Evolutionary conservation across 2,888 invertebrate species (phyloP), one percentile per base, ranked within the genome.

Genomic region (Napeogenes inachia): DNA sequence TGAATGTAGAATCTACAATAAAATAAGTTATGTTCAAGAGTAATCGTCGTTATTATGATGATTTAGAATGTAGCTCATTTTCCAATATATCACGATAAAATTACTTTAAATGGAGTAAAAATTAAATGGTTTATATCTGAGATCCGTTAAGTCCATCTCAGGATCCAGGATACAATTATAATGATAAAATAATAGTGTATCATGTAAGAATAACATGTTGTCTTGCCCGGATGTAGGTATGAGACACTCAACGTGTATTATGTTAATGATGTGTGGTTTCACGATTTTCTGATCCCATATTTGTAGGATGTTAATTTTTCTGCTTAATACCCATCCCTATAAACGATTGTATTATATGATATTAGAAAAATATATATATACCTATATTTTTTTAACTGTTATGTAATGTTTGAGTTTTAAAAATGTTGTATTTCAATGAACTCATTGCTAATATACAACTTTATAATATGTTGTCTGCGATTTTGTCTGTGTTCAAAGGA

Each of bases 181-280:
- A 57, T 61, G 35, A 55, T 58, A 60, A 69, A 75, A 72, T 73
- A 73, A 66, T 70, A 74, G 79, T 35, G 0, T 35, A 35, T 35
- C 73, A 80, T 83, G 78, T 75, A 69, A 63, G 71, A 76, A 73
- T 73, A 75, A 64, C 66, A 69, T 63, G 70, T 68, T 71, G 70
- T 71, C 71, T 74, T 74, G 80, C 79, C 79, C 84, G 82, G 77
- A 80, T 79, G 71, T 74, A 64, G 65, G 66, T 67, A 65, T 61
- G 60, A 69, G 67, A 63, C 64, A 62, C 50, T 60, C 58, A 60
- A 61, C 60, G 30, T 67, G 64, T 62, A 64, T 63, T 54, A 59
- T 62, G 63, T 58, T 63, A 63, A 63, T 53, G 66, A 56, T 50
- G 38, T 67, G 66, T 55, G 69, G 64, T 68, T 64, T 63, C 63